Percentiles rank a stretch among this genome's conserved stretches.
Evolutionary conservation across 2,113 vertebrate genomes (phyloP).

Genomic region (Brienomyrus longianalis): DNA sequence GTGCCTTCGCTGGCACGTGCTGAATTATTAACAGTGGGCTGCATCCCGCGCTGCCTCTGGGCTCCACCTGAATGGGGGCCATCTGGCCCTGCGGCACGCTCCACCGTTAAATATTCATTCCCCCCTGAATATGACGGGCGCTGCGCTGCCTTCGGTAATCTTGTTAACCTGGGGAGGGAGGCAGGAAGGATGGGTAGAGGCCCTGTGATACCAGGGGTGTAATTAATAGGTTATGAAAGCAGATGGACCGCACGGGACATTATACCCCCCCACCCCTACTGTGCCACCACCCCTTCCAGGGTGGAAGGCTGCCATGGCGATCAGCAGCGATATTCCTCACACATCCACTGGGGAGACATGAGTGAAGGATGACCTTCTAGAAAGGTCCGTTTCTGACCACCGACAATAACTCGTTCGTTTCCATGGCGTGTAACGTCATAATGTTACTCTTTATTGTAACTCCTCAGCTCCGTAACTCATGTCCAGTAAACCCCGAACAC

Average conservation of each 20-base stretch:
- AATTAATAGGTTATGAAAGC: slow-evolving; percentile 49
- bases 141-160: slow-evolving; percentile 43
- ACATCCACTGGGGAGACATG: neutral
- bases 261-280: slow-evolving; percentile 14
- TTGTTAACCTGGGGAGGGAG: slow-evolving; percentile 42
- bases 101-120: slow-evolving; percentile 53
- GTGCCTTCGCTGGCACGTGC: slow-evolving; percentile 25
- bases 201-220: neutral
- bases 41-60: slow-evolving; percentile 45
- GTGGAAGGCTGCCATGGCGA: neutral
- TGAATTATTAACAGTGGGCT: slow-evolving; percentile 52
- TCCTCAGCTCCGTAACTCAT: slow-evolving; percentile 3
- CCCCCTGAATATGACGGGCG: slow-evolving; percentile 40
- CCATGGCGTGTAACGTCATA: neutral
- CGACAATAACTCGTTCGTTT: neutral
- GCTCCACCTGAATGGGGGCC: slow-evolving; percentile 40
- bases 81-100: slow-evolving; percentile 45
- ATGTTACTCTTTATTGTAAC: neutral
- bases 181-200: slow-evolving; percentile 20
- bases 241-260: slow-evolving; percentile 52
- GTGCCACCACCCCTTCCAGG: neutral
- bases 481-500: neutral
- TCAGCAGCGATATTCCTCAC: neutral
- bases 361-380: neutral
- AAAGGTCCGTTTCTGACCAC: neutral